Conservation (phyloP, 2,797 vertebrate genomes). For the Acropternis orthonyx region DNA sequence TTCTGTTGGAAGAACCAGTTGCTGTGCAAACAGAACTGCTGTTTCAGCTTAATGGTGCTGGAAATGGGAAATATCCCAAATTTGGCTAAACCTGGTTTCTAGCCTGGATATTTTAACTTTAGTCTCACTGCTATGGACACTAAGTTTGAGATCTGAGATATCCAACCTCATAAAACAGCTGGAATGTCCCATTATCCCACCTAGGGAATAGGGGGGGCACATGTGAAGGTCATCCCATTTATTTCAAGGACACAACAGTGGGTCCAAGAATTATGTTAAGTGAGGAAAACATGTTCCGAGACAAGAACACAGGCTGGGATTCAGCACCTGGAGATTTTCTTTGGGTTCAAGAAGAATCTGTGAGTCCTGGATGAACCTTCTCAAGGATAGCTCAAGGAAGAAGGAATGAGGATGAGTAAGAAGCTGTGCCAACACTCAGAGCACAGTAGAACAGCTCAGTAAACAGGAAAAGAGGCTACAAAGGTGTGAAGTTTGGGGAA, state of each 20-base stretch:
- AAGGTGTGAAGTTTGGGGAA: neutral
- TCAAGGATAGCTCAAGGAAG: neutral
- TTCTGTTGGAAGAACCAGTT: neutral
- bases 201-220: neutral
- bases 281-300: neutral
- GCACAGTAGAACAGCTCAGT: neutral
- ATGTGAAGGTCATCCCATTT: neutral
- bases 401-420: neutral
- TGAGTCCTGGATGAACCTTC: neutral
- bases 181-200: neutral
- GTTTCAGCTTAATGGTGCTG: neutral
- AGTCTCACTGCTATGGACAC: neutral
- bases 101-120: neutral
- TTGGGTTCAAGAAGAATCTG: neutral
- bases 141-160: neutral
- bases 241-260: neutral
- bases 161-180: neutral
- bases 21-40: neutral
- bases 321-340: neutral
- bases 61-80: neutral
- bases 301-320: neutral
- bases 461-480: neutral
- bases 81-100: neutral
- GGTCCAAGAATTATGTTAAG: neutral
- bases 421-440: neutral